Conservation (phyloP, 2,113 vertebrate genomes). For the Pimephales promelas region DNA sequence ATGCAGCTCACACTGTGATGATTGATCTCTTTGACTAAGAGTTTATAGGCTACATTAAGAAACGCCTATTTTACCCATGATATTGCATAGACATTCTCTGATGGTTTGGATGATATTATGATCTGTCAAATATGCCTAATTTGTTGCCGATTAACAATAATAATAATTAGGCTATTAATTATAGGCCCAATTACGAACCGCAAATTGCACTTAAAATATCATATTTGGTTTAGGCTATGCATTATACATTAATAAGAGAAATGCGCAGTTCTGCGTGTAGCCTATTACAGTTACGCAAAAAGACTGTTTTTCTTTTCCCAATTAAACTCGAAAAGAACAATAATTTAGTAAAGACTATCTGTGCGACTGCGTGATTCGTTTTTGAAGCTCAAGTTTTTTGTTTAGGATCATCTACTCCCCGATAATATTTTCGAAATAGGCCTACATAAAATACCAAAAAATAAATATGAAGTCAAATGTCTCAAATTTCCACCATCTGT, state of each 20-base stretch:
- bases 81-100: not conserved
- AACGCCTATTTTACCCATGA: not conserved
- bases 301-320: not conserved
- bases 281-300: not conserved
- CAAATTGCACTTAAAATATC: not conserved
- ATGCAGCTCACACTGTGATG: not conserved
- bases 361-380: not conserved
- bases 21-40: not conserved
- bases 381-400: not conserved
- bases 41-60: not conserved
- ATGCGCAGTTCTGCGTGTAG: not conserved
- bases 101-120: not conserved
- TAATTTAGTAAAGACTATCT: not conserved
- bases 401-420: not conserved
- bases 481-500: slow-evolving; percentile 65
- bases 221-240: not conserved
- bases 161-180: not conserved
- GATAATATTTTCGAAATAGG: slow-evolving; percentile 38
- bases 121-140: not conserved
- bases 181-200: not conserved
- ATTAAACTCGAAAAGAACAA: not conserved
- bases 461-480: slow-evolving; percentile 61
- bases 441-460: slow-evolving; percentile 50
- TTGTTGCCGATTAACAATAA: not conserved
- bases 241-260: not conserved